phyloP scores from a whole-genome alignment of 2,113 vertebrate species.

The Myotis davidii region DNA sequence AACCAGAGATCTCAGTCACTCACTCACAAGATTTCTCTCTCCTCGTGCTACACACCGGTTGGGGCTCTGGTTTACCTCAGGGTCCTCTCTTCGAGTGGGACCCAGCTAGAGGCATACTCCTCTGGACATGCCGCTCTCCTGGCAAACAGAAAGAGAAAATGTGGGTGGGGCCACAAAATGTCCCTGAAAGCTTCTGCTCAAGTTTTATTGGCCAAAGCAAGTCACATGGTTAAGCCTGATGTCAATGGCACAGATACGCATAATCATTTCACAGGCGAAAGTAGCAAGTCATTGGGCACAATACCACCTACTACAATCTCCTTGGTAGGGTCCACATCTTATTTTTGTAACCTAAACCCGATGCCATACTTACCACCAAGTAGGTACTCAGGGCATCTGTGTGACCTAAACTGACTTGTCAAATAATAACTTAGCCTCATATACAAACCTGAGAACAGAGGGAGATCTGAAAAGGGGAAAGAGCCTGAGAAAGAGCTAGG shows the following conservation, averaged over 20 bases:
- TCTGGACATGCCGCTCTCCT: background rate
- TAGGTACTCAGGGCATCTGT: background rate
- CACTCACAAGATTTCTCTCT: background rate
- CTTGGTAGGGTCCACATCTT: background rate
- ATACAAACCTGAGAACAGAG: background rate
- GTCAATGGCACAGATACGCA: background rate
- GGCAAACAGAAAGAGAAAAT: background rate
- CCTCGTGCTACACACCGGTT: fast-evolving
- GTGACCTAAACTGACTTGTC: background rate
- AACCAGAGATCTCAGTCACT: background rate
- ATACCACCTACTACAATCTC: background rate
- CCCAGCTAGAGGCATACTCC: background rate
- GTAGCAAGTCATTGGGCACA: background rate
- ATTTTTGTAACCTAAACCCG: background rate
- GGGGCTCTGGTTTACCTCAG: background rate
- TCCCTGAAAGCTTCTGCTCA: background rate
- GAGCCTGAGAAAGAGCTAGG: background rate
- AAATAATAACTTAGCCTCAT: background rate
- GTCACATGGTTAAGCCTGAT: background rate
- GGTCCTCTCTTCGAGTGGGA: background rate
- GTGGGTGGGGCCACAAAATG: background rate
- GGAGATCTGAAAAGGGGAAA: background rate
- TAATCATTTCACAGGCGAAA: background rate
- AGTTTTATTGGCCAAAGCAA: background rate
- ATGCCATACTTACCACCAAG: background rate